Conservation (phyloP, 2,113 vertebrate genomes). For the Pan paniscus region DNA sequence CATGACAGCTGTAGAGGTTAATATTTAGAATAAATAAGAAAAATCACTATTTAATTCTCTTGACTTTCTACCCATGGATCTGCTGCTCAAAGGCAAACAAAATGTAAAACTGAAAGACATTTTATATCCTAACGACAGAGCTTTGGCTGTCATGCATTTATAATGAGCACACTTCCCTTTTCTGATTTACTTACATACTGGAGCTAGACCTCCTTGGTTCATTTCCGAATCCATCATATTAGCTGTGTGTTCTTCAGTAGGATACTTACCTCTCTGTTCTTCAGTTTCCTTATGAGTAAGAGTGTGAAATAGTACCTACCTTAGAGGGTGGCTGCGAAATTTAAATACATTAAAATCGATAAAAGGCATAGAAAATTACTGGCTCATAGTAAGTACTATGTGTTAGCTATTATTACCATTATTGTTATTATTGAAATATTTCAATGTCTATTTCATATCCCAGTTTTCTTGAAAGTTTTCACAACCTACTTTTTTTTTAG, state of each 20-base stretch:
- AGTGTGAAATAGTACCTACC: conserved; percentile 48
- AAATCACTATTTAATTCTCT: background rate
- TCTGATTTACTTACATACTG: conserved; percentile 53
- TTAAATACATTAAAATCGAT: conserved; percentile 39
- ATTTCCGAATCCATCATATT: background rate
- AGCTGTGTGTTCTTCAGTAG: background rate
- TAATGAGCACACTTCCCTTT: background rate
- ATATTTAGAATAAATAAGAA: conserved; percentile 1
- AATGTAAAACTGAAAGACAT: conserved; percentile 1
- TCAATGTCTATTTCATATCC: background rate
- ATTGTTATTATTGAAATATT: background rate
- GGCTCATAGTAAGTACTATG: background rate
- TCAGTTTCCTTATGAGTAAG: background rate
- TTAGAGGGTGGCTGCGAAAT: conserved; percentile 19
- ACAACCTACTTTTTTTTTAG: background rate
- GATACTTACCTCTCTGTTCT: conserved; percentile 54
- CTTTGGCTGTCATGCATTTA: background rate
- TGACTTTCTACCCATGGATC: background rate
- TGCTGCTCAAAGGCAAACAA: conserved; percentile 8
- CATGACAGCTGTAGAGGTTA: background rate
- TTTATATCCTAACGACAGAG: background rate
- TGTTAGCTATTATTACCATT: background rate
- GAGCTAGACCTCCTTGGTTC: background rate
- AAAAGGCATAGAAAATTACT: background rate
- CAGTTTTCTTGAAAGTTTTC: background rate